Base-by-base conservation (phyloP, 2,888 invertebrate genomes). In the Apotomis betuletana region DNA sequence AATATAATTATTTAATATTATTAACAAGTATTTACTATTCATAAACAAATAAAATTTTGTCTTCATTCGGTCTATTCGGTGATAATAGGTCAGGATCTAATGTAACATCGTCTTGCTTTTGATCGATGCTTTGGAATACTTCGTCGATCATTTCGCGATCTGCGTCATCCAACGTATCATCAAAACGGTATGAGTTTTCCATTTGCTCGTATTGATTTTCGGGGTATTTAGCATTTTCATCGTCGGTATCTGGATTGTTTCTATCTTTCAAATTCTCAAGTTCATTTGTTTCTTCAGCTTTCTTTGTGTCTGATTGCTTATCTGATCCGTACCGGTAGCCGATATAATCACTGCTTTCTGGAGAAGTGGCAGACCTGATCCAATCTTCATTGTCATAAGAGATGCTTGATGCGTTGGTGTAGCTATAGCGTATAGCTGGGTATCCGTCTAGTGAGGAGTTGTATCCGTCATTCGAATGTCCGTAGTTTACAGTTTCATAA, bases 301-400 rank as follows among this genome's bases (percentile, higher is more conserved):
- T 10, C 5, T 49, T 49, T 8, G 49, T 83, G 76, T 74, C 85
- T 85, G 49, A 4, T 74, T 75, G 84, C 4, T 80, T 74, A 77
- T 87, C 87, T 69, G 84, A 80, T 59, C 87, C 86, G 63, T 83
- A 86, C n/a, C 87, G 77, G 0, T 89, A 88, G 74, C 86, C 87
- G 57, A 87, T 87, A 76, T 88, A 89, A 61, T 87, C 81, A 70
- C 90, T 90, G 65, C 83, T 88, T 0, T 83, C 80, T 4, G 88
- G 88, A 36, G 89, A 85, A 0, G 90, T 87, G 5, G 84, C 76
- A 55, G 87, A 83, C 75, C 84, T 82, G 12, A 92, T 84, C 91
- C 92, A 92, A 75, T 92, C 91, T 71, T 87, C 85, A 61, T 87
- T 89, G 36, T 89, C 89, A 64, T 90, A 86, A 0, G 90, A 89